Conservation (phyloP, 2,113 vertebrate species). For the Pyrgilauda ruficollis region DNA sequence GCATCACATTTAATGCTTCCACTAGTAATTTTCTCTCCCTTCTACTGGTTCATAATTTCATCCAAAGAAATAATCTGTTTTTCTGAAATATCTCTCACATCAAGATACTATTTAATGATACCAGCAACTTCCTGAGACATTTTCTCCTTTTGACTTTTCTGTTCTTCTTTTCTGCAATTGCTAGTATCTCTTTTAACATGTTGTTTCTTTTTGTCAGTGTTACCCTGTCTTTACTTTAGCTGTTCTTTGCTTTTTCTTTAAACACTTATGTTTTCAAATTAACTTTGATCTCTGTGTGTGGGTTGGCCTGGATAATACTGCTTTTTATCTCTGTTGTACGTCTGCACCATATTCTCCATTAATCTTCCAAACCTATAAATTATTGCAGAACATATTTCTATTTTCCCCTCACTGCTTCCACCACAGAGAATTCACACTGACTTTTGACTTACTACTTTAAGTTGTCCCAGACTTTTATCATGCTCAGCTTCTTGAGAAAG, state of each 20-base stretch:
- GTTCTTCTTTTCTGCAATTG: background rate
- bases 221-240: background rate
- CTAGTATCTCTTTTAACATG: background rate
- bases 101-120: background rate
- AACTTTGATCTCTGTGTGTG: slow-evolving; percentile 26
- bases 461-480: slow-evolving; percentile 23
- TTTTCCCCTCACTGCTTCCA: slow-evolving; percentile 1
- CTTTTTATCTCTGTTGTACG: slow-evolving; percentile 57
- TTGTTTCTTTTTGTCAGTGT: background rate
- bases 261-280: slow-evolving; percentile 42
- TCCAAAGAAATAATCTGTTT: background rate
- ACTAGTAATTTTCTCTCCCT: background rate
- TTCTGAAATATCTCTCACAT: background rate
- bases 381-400: slow-evolving; percentile 15
- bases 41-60: background rate
- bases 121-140: background rate
- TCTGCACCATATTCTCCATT: slow-evolving; percentile 34
- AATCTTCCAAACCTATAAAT: slow-evolving; percentile 60
- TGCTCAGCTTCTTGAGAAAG: background rate
- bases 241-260: slow-evolving; percentile 2
- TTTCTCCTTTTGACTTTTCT: background rate
- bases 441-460: slow-evolving; percentile 17
- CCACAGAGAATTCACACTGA: slow-evolving; percentile 34
- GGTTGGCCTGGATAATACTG: slow-evolving; percentile 23
- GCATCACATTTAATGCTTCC: background rate